Base-by-base conservation (phyloP, 2,888 invertebrate genomes). In the Aromia moschata region DNA sequence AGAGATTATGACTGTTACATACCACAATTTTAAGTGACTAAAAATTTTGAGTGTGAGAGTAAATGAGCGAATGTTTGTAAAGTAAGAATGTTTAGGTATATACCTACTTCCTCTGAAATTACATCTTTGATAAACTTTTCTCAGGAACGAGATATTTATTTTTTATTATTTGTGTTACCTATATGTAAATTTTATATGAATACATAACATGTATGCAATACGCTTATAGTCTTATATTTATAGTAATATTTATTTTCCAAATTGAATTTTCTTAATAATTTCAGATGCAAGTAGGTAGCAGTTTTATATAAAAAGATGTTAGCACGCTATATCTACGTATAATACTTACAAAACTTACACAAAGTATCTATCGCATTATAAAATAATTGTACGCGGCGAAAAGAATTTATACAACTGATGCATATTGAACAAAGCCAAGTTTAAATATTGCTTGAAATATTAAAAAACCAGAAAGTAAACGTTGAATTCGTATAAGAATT, bases 321-420 rank as follows among this genome's bases (percentile, higher is more conserved):
- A 65, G 62, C 60, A 58, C 47, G 58, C 66, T 66, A 45, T 59
- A 64, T 64, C 70, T 71, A 73, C 70, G 70, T 73, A 74, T 74
- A 69, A 70, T 67, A 70, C 74, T 76, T 74, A 73, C 74, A 65
- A 70, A 67, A 70, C 64, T 60, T 62, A 65, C 60, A 54, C 53
- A 47, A 63, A 49, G 31, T 62, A 60, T 62, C 52, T 65, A 58
- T 63, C 64, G 60, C 62, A 62, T 53, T 52, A 58, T 60, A 56
- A 56, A 58, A 51, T 18, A 47, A 62, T 45, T 54, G 41, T 51
- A 37, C 45, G 45, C 58, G 60, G 56, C 58, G 60, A 58, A 40
- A 57, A 56, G 59, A 61, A 56, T 60, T 57, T 62, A 54, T 60
- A 54, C 31, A 54, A 47, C 52, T 52, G 60, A 46, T 58, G 47